Evolutionary conservation across 2,888 invertebrate genomes (phyloP).

Genomic region (Drosophila subsilvestris): DNA sequence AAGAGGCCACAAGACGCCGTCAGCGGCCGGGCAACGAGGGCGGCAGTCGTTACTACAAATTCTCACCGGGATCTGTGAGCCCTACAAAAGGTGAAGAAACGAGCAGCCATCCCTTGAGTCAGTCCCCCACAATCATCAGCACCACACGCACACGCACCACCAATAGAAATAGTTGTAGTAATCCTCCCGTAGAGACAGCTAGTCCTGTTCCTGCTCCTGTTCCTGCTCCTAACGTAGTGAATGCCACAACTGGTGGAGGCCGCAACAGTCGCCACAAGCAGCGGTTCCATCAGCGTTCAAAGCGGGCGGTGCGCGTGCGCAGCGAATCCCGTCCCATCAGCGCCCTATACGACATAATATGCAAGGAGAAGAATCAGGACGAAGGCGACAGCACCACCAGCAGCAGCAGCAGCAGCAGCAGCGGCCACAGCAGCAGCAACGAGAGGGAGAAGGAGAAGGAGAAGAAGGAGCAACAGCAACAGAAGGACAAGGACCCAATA

Average conservation of each 20-base stretch:
- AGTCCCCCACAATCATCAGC: constrained; percentile 1
- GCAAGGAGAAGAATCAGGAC: constrained; percentile 84
- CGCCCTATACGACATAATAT: constrained; percentile 84
- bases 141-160: constrained; percentile 28
- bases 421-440: constrained; percentile 20
- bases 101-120: constrained; percentile 9
- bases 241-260: constrained; percentile 21
- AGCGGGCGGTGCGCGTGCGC: constrained; percentile 82
- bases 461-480: constrained; percentile 18
- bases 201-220: constrained; percentile 52
- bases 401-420: constrained; percentile 56
- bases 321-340: constrained; percentile 84
- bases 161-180: constrained; percentile 41
- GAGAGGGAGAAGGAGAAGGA: constrained; percentile 12
- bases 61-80: constrained; percentile 72
- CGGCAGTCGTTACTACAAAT: constrained; percentile 63
- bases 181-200: constrained; percentile 61
- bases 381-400: constrained; percentile 68
- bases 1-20: constrained; percentile 40
- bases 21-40: constrained; percentile 58
- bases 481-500: constrained; percentile 29
- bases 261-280: constrained; percentile 78
- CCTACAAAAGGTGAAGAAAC: constrained; percentile 78
- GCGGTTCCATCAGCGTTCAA: constrained; percentile 79
- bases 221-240: constrained; percentile 25